Percentiles rank a stretch among this genome's conserved stretches.
These are phyloP conservation scores for Dicaeum eximium DNA, from an alignment of 2,113 vertebrate genomes.

Conservation along the genomic window DNA sequence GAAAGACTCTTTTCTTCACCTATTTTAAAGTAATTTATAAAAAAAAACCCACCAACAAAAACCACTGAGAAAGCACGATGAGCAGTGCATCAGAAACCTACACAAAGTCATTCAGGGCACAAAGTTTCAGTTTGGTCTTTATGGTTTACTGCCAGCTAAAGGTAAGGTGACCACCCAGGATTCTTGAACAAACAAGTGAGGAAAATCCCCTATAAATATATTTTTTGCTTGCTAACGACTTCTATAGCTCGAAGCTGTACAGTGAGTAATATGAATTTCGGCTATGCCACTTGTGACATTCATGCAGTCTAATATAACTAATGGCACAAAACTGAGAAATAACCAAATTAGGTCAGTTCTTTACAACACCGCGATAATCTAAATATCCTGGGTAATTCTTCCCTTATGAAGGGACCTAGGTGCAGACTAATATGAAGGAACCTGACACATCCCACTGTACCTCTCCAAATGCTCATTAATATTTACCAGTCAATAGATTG, in stretches of 20 bases:
- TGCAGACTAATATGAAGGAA: neutral
- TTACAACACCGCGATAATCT: neutral
- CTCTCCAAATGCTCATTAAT: neutral
- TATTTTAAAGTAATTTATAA: neutral
- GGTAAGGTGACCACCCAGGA: neutral
- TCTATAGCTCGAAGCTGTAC: neutral
- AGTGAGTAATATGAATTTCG: rapidly evolving
- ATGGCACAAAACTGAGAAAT: neutral
- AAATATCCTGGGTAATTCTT: neutral
- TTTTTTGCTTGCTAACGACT: neutral
- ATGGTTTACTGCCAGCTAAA: neutral
- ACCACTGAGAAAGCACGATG: neutral
- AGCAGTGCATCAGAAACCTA: neutral
- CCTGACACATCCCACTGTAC: neutral
- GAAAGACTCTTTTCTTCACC: neutral
- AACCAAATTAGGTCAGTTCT: neutral
- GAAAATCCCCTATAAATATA: neutral
- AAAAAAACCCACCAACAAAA: neutral
- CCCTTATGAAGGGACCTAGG: neutral
- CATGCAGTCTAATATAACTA: neutral
- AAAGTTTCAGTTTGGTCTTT: neutral
- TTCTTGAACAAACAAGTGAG: neutral
- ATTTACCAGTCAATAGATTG: neutral
- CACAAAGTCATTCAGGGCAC: neutral
- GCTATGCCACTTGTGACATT: neutral